Conservation (phyloP, 2,113 vertebrate species). For the Chlorodrepanis virens region DNA sequence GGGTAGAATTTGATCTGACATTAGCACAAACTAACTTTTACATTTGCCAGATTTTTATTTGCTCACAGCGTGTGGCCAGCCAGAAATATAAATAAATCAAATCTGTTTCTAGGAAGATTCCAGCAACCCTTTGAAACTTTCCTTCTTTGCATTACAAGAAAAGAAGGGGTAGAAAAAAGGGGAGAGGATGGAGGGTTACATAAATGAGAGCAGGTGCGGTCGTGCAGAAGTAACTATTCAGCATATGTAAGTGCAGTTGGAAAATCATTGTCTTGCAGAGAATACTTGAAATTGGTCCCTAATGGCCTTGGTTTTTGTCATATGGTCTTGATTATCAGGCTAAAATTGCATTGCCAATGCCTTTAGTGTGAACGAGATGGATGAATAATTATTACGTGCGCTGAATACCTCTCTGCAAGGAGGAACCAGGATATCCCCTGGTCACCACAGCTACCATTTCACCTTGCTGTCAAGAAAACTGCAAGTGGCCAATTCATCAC, state of each 20-base stretch:
- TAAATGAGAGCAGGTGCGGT: slow-evolving; percentile 82
- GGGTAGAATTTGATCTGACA: slow-evolving; percentile 54
- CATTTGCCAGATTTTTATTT: slow-evolving; percentile 51
- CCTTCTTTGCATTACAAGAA: slow-evolving; percentile 52
- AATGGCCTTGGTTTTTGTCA: slow-evolving; percentile 88
- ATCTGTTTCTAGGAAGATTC: slow-evolving; percentile 50
- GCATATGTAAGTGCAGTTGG: slow-evolving; percentile 90
- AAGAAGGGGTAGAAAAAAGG: slow-evolving; percentile 35
- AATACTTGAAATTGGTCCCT: slow-evolving; percentile 90
- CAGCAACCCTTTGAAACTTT: slow-evolving; percentile 64
- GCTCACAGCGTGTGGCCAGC: slow-evolving; percentile 7
- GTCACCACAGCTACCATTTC: slow-evolving; percentile 68
- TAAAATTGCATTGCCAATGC: slow-evolving; percentile 87
- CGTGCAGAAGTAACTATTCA: slow-evolving; percentile 84
- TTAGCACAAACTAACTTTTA: slow-evolving; percentile 63
- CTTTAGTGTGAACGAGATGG: slow-evolving; percentile 85
- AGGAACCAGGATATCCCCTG: slow-evolving; percentile 71
- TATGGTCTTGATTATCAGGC: slow-evolving; percentile 91
- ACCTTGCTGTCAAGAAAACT: slow-evolving; percentile 74
- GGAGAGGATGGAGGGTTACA: slow-evolving; percentile 61
- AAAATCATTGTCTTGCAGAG: slow-evolving; percentile 91
- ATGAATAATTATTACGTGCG: slow-evolving; percentile 88
- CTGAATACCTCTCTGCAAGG: slow-evolving; percentile 78
- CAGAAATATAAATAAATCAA: slow-evolving; percentile 47
- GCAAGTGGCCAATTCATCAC: slow-evolving; percentile 74